Conservation (phyloP, 2,797 vertebrate species). For the Mastacembelus armatus region DNA sequence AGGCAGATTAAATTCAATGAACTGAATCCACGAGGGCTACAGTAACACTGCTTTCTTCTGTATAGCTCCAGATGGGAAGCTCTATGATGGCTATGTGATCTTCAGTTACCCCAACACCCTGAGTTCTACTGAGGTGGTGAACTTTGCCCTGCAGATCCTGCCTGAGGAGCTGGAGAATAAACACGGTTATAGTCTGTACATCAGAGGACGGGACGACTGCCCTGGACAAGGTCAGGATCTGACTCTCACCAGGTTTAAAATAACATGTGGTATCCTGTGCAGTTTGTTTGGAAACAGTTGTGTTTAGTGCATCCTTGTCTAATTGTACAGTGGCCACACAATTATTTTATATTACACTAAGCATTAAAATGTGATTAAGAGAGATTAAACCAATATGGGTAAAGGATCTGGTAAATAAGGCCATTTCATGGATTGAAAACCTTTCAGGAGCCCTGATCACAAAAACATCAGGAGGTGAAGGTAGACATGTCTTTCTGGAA, state of each 20-base stretch:
- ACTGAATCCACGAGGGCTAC: background rate
- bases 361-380: too few relatives aligned
- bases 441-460: too few relatives aligned
- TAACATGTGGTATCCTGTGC: background rate
- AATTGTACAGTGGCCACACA: too few relatives aligned
- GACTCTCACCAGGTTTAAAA: background rate
- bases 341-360: too few relatives aligned
- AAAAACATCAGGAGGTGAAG: too few relatives aligned
- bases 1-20: background rate
- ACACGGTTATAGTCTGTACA: conserved; percentile 79
- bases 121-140: background rate
- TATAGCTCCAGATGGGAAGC: conserved; percentile 72
- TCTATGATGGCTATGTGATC: conserved; percentile 83
- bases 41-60: background rate
- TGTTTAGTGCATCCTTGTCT: background rate
- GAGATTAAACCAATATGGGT: too few relatives aligned
- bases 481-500: too few relatives aligned
- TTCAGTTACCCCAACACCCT: conserved; percentile 28
- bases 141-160: conserved; percentile 71
- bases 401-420: too few relatives aligned
- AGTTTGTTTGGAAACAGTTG: background rate
- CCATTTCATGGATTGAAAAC: too few relatives aligned
- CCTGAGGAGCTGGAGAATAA: conserved; percentile 75
- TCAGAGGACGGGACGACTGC: conserved; percentile 79
- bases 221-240: conserved; percentile 80